A percentile compares a stretch with the other conserved stretches of the same genome.
phyloP scores from a whole-genome alignment of 2,113 vertebrate genomes.

The Coryphaenoides rupestris region DNA sequence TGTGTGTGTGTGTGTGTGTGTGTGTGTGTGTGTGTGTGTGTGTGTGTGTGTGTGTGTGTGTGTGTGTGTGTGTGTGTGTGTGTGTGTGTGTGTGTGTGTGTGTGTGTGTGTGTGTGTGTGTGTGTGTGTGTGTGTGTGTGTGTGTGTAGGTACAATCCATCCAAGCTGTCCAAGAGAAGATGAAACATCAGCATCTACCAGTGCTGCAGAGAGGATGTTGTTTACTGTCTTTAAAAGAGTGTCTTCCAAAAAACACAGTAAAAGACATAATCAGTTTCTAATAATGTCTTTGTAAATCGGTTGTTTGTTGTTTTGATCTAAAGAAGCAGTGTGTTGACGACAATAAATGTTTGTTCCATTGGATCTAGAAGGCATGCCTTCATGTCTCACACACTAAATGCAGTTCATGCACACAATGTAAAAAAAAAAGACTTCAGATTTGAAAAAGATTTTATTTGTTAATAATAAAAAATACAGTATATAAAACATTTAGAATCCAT shows the following conservation, averaged over 20 bases:
- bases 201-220: not conserved
- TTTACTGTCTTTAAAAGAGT: too few relatives aligned
- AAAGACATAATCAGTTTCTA: too few relatives aligned
- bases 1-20: slow-evolving; percentile 18
- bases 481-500: slow-evolving; percentile 70
- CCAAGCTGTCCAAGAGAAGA: slow-evolving; percentile 66
- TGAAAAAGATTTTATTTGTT: slow-evolving; percentile 67
- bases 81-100: slow-evolving; percentile 17
- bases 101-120: slow-evolving; percentile 17
- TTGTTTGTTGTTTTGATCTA: not conserved
- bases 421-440: slow-evolving; percentile 32
- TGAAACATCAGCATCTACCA: slow-evolving; percentile 36
- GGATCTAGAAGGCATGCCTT: not conserved
- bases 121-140: slow-evolving; percentile 31
- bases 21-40: slow-evolving; percentile 14
- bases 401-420: slow-evolving; percentile 36
- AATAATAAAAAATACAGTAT: slow-evolving; percentile 70
- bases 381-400: not conserved
- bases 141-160: slow-evolving; percentile 75
- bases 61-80: not conserved
- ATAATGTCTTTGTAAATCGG: too few relatives aligned
- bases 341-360: slow-evolving; percentile 8
- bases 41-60: slow-evolving; percentile 4
- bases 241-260: too few relatives aligned
- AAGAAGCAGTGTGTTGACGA: not conserved